These are phyloP conservation scores for Torymus tubicola DNA, from an alignment of 2,888 invertebrate species.

Conservation along the genomic window DNA sequence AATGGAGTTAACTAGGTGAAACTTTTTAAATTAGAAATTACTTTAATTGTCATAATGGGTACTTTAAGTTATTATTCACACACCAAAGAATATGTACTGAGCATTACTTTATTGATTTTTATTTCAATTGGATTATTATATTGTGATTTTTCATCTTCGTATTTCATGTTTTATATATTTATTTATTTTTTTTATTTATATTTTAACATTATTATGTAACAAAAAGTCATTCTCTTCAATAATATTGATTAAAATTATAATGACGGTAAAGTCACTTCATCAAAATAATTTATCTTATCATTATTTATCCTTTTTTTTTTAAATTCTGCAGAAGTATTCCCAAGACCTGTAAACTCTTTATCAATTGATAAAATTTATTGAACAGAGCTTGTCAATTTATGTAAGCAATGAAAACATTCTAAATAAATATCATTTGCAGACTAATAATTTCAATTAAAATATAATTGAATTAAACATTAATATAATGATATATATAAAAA, in stretches of 20 bases:
- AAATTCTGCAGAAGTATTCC: constrained; percentile 14
- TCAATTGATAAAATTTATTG: constrained; percentile 16
- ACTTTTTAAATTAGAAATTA: neutral
- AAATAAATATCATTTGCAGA: neutral
- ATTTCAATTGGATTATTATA: neutral
- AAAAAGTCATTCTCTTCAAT: constrained; percentile 23
- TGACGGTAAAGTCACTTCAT: constrained; percentile 9
- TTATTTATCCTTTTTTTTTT: constrained; percentile 1
- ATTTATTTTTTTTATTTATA: constrained; percentile 15
- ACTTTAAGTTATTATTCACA: neutral
- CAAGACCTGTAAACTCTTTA: constrained; percentile 13
- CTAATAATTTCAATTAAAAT: too few relatives aligned
- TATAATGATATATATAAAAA: too few relatives aligned
- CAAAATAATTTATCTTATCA: constrained; percentile 33
- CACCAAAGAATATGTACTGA: constrained; percentile 26
- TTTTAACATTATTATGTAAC: constrained; percentile 2
- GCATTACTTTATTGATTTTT: constrained; percentile 20
- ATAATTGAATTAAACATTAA: too few relatives aligned
- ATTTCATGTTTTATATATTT: neutral
- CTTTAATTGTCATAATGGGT: neutral
- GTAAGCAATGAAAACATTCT: neutral
- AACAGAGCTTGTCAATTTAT: neutral
- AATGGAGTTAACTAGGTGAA: neutral
- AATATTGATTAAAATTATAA: constrained; percentile 14
- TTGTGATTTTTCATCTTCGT: constrained; percentile 4